Percentiles rank a stretch among this genome's conserved stretches.
phyloP scores from a whole-genome alignment of 1,140 invertebrate species.

The Macrostomum lignano region DNA sequence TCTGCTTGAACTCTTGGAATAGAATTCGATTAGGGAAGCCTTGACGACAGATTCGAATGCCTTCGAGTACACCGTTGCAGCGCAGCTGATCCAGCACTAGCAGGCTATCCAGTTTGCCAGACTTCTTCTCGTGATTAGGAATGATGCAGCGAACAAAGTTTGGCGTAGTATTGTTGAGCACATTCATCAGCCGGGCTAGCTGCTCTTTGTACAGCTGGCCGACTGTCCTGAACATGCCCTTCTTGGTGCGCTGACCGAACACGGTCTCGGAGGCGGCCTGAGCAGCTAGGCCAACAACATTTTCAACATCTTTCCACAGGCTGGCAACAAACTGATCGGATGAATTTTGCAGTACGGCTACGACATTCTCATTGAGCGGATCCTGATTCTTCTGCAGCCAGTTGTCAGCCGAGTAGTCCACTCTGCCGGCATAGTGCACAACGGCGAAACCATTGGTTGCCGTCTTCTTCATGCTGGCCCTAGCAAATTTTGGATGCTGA shows the following conservation, averaged over 20 bases:
- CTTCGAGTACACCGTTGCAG: constrained; percentile 95
- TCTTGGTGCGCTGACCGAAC: constrained; percentile 51
- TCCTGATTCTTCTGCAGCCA: constrained; percentile 99
- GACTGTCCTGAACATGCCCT: constrained; percentile 68
- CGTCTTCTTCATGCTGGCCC: constrained; percentile 80
- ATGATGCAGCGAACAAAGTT: constrained; percentile 99
- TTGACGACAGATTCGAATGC: constrained; percentile 91
- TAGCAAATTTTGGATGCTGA: constrained; percentile 83
- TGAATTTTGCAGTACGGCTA: constrained; percentile 68
- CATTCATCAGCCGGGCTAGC: constrained; percentile 75
- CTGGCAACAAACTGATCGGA: constrained; percentile 84
- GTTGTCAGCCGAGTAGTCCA: constrained; percentile 80
- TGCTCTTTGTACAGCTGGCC: constrained; percentile 96
- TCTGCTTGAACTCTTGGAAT: constrained; percentile 45
- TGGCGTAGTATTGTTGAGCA: constrained; percentile 81
- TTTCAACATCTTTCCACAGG: constrained; percentile 70
- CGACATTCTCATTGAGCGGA: constrained; percentile 89
- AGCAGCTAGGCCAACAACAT: constrained; percentile 89
- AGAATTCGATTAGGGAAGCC: constrained; percentile 64
- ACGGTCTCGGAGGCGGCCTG: constrained; percentile 58
- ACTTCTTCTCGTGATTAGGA: constrained; percentile 91
- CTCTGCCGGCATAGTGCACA: constrained; percentile 93
- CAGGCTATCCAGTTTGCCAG: constrained; percentile 82
- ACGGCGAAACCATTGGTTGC: constrained; percentile 84
- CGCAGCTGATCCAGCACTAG: constrained; percentile 78